A percentile compares a stretch with the other conserved stretches of the same genome.
Evolutionary conservation across 2,797 vertebrate genomes (phyloP).

Genomic region (Macrochelys suwanniensis): DNA sequence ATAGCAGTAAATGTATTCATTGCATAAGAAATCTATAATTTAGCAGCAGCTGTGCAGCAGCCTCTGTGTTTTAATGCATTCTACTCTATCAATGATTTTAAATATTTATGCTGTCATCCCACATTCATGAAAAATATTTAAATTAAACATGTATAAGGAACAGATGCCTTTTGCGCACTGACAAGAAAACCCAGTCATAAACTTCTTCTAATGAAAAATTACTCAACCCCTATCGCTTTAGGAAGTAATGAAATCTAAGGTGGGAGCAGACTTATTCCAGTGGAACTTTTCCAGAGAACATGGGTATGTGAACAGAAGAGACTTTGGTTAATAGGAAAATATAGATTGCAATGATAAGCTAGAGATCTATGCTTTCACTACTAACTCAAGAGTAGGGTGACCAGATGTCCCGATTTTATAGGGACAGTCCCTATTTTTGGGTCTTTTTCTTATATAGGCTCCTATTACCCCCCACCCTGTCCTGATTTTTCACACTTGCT

Average conservation of each 20-base stretch:
- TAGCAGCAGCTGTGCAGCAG: slow-evolving; percentile 78
- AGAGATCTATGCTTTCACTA: slow-evolving; percentile 23
- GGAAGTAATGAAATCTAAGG: slow-evolving; percentile 75
- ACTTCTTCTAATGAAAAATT: slow-evolving; percentile 75
- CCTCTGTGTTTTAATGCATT: slow-evolving; percentile 76
- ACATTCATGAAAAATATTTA: slow-evolving; percentile 80
- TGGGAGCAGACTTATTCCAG: slow-evolving; percentile 53
- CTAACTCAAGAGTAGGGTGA: neutral
- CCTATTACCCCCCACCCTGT: too few relatives aligned
- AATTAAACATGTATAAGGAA: slow-evolving; percentile 80
- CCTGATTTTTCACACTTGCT: too few relatives aligned
- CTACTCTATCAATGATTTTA: slow-evolving; percentile 80
- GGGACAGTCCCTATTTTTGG: too few relatives aligned
- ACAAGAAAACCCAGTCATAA: slow-evolving; percentile 77
- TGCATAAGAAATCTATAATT: slow-evolving; percentile 82
- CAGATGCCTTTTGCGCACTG: slow-evolving; percentile 78
- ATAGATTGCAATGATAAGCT: slow-evolving; percentile 45
- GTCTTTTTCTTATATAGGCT: too few relatives aligned
- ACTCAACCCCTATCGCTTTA: slow-evolving; percentile 72
- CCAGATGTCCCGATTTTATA: too few relatives aligned
- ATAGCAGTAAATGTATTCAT: slow-evolving; percentile 78
- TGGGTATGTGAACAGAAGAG: slow-evolving; percentile 61
- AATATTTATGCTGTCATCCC: slow-evolving; percentile 81
- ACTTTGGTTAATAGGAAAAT: slow-evolving; percentile 52
- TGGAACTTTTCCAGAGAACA: slow-evolving; percentile 53